Conservation (phyloP, 2,797 vertebrate genomes). For the Cephalopachus bancanus region DNA sequence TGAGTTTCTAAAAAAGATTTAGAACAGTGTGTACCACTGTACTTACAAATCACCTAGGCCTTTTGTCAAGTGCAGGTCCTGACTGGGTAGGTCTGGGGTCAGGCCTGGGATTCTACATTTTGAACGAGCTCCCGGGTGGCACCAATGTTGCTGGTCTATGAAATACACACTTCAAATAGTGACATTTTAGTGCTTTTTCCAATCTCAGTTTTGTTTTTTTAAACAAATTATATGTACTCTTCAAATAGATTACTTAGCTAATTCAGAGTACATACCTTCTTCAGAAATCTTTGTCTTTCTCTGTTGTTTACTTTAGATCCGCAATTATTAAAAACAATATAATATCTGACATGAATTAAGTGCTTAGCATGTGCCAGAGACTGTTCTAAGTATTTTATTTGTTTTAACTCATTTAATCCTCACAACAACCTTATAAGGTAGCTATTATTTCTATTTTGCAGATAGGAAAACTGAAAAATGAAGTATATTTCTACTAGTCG, state of each 20-base stretch:
- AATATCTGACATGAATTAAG: not conserved
- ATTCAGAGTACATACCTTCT: not conserved
- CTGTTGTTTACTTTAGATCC: constrained; percentile 22
- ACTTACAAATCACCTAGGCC: too few species aligned
- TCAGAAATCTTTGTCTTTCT: constrained; percentile 15
- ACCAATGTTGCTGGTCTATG: too few species aligned
- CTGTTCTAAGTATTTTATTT: not conserved
- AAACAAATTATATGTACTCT: not conserved
- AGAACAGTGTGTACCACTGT: not conserved
- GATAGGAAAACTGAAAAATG: not conserved
- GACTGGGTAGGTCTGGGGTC: not conserved
- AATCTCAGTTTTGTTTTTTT: not conserved
- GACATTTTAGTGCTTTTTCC: not conserved
- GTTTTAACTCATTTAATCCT: not conserved
- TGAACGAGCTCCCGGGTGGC: not conserved
- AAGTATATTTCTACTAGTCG: not conserved
- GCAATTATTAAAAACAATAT: not conserved
- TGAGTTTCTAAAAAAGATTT: not conserved
- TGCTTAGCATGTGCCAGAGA: not conserved
- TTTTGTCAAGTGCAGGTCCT: not conserved
- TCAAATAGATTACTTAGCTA: not conserved
- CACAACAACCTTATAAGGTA: not conserved
- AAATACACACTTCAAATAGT: not conserved
- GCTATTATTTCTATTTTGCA: not conserved
- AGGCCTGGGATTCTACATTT: not conserved